phyloP scores from a whole-genome alignment of 2,113 vertebrate species.

The Pseudopipra pipra region DNA sequence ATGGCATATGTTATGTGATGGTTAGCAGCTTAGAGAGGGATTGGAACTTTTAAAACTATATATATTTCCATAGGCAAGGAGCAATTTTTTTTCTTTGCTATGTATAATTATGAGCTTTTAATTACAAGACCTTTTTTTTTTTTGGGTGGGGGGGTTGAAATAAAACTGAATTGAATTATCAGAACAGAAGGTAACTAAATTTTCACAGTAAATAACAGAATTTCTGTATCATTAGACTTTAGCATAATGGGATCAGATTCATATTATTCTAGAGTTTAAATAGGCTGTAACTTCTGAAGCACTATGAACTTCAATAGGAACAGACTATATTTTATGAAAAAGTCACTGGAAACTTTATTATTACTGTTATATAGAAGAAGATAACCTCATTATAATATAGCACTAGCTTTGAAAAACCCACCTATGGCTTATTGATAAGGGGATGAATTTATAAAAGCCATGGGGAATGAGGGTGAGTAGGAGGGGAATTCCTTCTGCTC shows the following conservation, averaged over 20 bases:
- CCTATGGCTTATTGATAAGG: not conserved
- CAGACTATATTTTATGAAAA: not conserved
- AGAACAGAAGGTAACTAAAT: conserved; percentile 55
- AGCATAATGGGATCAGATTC: conserved; percentile 7
- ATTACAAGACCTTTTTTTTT: not conserved
- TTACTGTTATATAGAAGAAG: not conserved
- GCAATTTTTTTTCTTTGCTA: conserved; percentile 58
- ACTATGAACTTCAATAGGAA: not conserved
- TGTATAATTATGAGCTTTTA: conserved; percentile 54
- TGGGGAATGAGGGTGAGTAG: not conserved
- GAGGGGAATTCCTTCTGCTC: not conserved
- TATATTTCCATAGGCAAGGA: conserved; percentile 67
- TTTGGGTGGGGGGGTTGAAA: not conserved
- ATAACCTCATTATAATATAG: not conserved
- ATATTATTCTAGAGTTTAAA: conserved; percentile 9
- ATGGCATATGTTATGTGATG: conserved; percentile 92
- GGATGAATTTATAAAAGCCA: not conserved
- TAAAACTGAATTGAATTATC: conserved; percentile 58
- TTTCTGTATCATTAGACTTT: conserved; percentile 14
- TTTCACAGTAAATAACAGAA: conserved; percentile 23
- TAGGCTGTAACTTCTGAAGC: not conserved
- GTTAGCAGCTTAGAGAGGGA: conserved; percentile 71
- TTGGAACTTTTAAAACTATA: conserved; percentile 16
- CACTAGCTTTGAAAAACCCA: not conserved
- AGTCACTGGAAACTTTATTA: not conserved